These are phyloP conservation scores for Andrena minutula DNA, from an alignment of 2,888 invertebrate genomes.

Conservation along the genomic window DNA sequence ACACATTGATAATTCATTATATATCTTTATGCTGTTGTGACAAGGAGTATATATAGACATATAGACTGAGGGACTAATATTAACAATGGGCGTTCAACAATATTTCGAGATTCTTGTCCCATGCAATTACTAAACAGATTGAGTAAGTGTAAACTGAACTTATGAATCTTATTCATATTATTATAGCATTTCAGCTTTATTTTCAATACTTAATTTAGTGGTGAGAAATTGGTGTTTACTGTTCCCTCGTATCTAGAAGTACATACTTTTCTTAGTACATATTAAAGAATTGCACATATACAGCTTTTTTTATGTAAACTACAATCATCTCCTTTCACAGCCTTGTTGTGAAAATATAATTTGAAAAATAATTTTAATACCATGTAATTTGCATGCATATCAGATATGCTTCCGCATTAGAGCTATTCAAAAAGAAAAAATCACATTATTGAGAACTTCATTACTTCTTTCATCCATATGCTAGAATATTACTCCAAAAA, in stretches of 20 bases:
- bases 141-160: slow-evolving; percentile 21
- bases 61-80: slow-evolving; percentile 21
- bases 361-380: slow-evolving; percentile 48
- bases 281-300: slow-evolving; percentile 75
- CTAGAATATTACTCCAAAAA: slow-evolving; percentile 39
- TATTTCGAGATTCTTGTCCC: slow-evolving; percentile 7
- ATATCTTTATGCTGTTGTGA: slow-evolving; percentile 27
- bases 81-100: not conserved
- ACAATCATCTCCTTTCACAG: slow-evolving; percentile 71
- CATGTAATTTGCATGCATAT: slow-evolving; percentile 37
- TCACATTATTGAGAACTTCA: slow-evolving; percentile 35
- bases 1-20: slow-evolving; percentile 21
- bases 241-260: slow-evolving; percentile 55
- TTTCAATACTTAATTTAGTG: slow-evolving; percentile 45
- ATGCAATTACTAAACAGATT: not conserved
- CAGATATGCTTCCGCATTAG: slow-evolving; percentile 38
- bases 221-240: slow-evolving; percentile 64
- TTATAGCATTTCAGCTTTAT: slow-evolving; percentile 3
- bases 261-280: slow-evolving; percentile 59
- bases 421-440: slow-evolving; percentile 42
- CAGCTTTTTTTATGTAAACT: slow-evolving; percentile 54
- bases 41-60: slow-evolving; percentile 24
- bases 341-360: slow-evolving; percentile 73
- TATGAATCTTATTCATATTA: not conserved
- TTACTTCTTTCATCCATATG: slow-evolving; percentile 29